Evolutionary conservation across 1,140 invertebrate genomes (phyloP).

Genomic region (Agrypnia vestita): DNA sequence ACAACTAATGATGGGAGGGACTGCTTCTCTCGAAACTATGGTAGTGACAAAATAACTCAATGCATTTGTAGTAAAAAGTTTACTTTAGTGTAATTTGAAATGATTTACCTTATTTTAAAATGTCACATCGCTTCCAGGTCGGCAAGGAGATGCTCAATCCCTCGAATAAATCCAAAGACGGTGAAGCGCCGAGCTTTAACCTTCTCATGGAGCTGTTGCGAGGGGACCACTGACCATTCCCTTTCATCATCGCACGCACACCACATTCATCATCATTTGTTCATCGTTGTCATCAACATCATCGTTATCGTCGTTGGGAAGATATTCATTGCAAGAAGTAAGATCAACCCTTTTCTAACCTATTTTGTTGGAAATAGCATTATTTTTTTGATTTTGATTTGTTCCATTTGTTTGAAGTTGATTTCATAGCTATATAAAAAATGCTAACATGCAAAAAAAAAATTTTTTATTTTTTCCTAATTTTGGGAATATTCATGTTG

Average conservation of each 20-base stretch:
- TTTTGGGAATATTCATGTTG: too few species aligned
- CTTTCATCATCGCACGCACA: constrained; percentile 22
- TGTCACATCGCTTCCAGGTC: constrained; percentile 73
- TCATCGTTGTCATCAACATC: background rate
- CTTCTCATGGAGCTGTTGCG: constrained; percentile 95
- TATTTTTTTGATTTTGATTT: too few species aligned
- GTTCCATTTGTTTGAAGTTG: too few species aligned
- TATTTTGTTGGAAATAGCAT: too few species aligned
- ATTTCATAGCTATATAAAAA: too few species aligned
- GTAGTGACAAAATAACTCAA: too few species aligned
- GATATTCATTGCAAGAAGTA: background rate
- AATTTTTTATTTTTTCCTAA: too few species aligned
- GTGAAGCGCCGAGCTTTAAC: constrained; percentile 93
- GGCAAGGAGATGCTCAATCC: constrained; percentile 93
- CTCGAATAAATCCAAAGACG: constrained; percentile 87
- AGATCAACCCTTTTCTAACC: background rate
- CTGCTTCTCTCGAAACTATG: too few species aligned
- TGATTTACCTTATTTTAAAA: background rate
- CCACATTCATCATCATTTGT: constrained; percentile 10
- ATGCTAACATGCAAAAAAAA: too few species aligned
- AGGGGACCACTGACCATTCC: constrained; percentile 83
- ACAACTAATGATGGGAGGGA: too few species aligned
- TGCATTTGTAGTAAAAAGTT: too few species aligned
- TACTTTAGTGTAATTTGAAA: too few species aligned
- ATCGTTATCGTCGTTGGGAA: constrained; percentile 1